A percentile compares a stretch with the other conserved stretches of the same genome.
phyloP scores from a whole-genome alignment of 1,140 invertebrate genomes.

The Theocolax elegans region DNA sequence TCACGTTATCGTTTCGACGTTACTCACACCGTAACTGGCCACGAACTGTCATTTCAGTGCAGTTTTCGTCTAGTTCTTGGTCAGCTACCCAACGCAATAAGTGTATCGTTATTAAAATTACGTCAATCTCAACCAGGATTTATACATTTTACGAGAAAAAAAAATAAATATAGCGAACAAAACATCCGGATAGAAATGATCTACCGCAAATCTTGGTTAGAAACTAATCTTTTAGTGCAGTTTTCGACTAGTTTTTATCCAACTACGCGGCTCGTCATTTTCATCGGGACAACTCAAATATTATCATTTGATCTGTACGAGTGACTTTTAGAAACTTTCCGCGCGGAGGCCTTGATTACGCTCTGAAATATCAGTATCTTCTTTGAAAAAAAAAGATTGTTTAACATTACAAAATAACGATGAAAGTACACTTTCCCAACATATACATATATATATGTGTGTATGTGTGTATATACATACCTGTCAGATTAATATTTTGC shows the following conservation, averaged over 20 bases:
- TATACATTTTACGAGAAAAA: neutral
- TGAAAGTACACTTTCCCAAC: slow-evolving; percentile 22
- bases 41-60: slow-evolving; percentile 10
- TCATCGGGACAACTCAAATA: too few relatives aligned
- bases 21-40: too few relatives aligned
- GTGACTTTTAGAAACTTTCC: neutral
- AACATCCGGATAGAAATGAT: neutral
- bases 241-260: slow-evolving; percentile 31
- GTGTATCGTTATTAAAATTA: too few relatives aligned
- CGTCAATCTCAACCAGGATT: too few relatives aligned
- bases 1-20: too few relatives aligned
- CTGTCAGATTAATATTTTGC: slow-evolving; percentile 31
- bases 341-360: neutral
- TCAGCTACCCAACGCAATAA: neutral
- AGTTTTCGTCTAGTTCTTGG: slow-evolving; percentile 19
- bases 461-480: too few relatives aligned
- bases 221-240: slow-evolving; percentile 24
- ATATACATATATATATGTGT: too few relatives aligned
- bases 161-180: neutral
- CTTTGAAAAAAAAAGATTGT: too few relatives aligned
- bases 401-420: too few relatives aligned
- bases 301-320: too few relatives aligned
- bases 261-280: neutral
- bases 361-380: neutral
- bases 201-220: slow-evolving; percentile 2